phyloP scores from a whole-genome alignment of 1,140 invertebrate species.

The Procambarus clarkii region DNA sequence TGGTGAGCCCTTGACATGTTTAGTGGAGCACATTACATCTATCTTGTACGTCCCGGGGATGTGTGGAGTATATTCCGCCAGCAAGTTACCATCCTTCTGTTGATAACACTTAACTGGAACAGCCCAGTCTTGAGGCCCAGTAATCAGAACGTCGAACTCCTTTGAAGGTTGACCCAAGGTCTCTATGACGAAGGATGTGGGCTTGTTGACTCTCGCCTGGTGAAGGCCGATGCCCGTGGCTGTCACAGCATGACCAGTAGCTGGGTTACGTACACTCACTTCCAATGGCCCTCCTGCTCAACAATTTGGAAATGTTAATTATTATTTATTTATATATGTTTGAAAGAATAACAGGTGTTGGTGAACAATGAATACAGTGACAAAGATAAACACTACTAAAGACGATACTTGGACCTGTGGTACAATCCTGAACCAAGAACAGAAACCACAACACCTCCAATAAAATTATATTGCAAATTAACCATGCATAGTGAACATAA shows the following conservation, averaged over 20 bases:
- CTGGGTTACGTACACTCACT: constrained; percentile 79
- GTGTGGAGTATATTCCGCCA: constrained; percentile 93
- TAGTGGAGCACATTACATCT: constrained; percentile 93
- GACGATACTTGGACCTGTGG: too few species aligned
- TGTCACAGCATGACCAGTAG: constrained; percentile 84
- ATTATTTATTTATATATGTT: too few species aligned
- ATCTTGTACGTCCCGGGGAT: constrained; percentile 84
- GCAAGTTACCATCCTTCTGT: constrained; percentile 93
- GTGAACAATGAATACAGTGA: too few species aligned
- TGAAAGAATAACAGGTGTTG: too few species aligned
- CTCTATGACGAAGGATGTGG: constrained; percentile 91
- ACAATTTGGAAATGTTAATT: neutral
- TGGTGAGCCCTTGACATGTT: constrained; percentile 94
- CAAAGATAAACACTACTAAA: too few species aligned
- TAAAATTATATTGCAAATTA: too few species aligned
- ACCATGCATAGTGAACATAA: too few species aligned
- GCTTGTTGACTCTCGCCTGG: constrained; percentile 86
- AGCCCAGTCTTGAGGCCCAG: constrained; percentile 91
- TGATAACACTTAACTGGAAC: constrained; percentile 96
- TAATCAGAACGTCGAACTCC: constrained; percentile 93
- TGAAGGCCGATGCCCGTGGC: constrained; percentile 88
- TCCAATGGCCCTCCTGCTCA: constrained; percentile 79
- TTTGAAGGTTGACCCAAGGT: constrained; percentile 88
- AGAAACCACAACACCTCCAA: too few species aligned
- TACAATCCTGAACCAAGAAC: too few species aligned